Base-by-base conservation (phyloP, 2,888 invertebrate species). In the Cephalotes varians region DNA sequence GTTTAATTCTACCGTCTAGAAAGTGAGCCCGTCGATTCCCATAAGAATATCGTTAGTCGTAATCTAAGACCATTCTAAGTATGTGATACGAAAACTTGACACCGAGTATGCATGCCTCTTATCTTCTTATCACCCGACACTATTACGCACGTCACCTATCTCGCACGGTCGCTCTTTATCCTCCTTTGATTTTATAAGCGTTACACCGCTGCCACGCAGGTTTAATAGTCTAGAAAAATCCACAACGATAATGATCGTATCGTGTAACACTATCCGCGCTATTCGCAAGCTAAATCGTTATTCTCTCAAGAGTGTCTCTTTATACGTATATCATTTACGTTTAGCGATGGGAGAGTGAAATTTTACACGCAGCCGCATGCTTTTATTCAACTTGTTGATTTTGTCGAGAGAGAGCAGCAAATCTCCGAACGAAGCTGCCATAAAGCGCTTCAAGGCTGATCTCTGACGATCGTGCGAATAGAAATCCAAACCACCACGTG, bases 1-100 rank as follows among this genome's bases (percentile, higher is more conserved):
- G 18, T 64, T 74, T 51, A 74, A 51, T 64, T 74, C 25, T n/a
- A 64, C 4, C 64, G 49, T 25, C 25, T 49, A 80, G 60, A 71
- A 80, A 72, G 71, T 60, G 72, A 37, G 28, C 12, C 49, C 44
- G 49, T 40, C 44, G 31, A 74, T 89, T 84, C 87, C 83, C 86
- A 82, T 76, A 73, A 58, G 80, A n/a, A n/a, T 82, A 83, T 88
- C 83, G 73, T 67, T n/a, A 47, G 25, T 28, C 31, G 88, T 86
- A 89, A 89, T 84, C 79, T 64, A 83, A 89, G 83, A 83, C 81
- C 76, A 60, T 21, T n/a, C 73, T 28, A 49, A 82, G 51, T 76
- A 87, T 62, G 82, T 51, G 86, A 88, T 83, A 82, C 31, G 82
- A 88, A 87, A 87, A 88, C 88, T 84, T 86, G 87, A 87, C 86